Conservation (phyloP, 2,113 vertebrate genomes). For the Irena cyanogastra region DNA sequence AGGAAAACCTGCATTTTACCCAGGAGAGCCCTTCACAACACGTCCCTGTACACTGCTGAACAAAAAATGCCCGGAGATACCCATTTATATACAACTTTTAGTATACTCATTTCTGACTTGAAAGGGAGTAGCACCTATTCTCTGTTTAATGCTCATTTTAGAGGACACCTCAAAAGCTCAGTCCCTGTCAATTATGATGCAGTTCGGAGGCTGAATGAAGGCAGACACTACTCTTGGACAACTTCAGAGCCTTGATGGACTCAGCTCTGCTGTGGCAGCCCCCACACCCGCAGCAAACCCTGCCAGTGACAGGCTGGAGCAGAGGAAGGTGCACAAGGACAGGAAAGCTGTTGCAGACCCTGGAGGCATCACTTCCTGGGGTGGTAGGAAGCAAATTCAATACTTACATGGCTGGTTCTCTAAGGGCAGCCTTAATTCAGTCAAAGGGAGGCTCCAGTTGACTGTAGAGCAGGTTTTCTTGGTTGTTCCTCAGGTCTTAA, state of each 20-base stretch:
- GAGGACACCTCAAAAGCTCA: not conserved
- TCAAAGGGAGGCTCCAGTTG: not conserved
- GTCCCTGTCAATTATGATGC: not conserved
- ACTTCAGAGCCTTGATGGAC: not conserved
- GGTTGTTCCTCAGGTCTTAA: not conserved
- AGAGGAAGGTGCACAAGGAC: rapidly evolving
- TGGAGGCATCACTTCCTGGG: not conserved
- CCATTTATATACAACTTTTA: rapidly evolving
- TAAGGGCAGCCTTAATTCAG: not conserved
- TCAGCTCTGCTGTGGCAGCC: not conserved
- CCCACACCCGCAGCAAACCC: not conserved
- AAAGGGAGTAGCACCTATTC: not conserved
- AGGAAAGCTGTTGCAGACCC: not conserved
- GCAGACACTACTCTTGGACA: not conserved
- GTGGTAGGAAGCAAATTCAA: not conserved
- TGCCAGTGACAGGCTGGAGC: not conserved
- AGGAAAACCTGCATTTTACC: not conserved
- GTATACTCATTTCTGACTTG: too few species aligned
- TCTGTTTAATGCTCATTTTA: not conserved
- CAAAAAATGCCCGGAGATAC: not conserved
- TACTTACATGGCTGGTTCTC: not conserved
- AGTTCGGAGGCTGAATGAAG: not conserved
- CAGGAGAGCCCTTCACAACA: not conserved
- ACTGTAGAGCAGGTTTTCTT: not conserved
- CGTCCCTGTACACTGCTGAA: rapidly evolving